Base-by-base conservation (phyloP, 2,113 vertebrate species). In the Tenrec ecaudatus region DNA sequence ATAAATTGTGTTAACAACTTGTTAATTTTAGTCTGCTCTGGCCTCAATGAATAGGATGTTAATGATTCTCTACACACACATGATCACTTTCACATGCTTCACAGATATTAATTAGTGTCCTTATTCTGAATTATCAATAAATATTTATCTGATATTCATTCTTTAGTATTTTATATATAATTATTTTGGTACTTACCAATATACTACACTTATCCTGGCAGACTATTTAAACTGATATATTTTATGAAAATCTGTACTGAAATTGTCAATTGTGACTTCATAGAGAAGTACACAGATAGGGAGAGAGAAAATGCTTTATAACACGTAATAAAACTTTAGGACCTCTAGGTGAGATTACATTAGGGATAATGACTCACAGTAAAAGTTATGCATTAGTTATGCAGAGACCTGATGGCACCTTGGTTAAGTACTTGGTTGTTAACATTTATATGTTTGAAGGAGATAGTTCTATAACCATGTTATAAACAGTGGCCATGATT, bases 101-200 rank as follows among this genome's bases (percentile, higher is more conserved):
- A 38, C 75, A 68, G 36, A 62, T 81, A 90, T 36, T 40, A 82
- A 25, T 79, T 78, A 58, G 12, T 83, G 68, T 94, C 38, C 2
- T 81, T 25, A 88, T 77, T 84, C 87, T 29, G 79, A 78, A 12
- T 90, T 75, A 40, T 47, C 76, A 84, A 92, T 91, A 43, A 71
- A 80, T 85, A 86, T 43, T 77, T 86, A 79, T 83, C 69, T 90
- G 22, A 69, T 86, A 90, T 11, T 9, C 84, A 17, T 19, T 80
- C 75, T 36, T 80, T 92, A 68, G 31, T 40, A 71, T 78, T 86
- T 80, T 47, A 38, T 68, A 79, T 57, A 83, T 47, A 68, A 31
- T 84, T 73, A 73, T 68, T 53, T 94, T 88, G n/a, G 8, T 38
- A 86, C 60, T 88, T 75, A 38, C 23, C 69, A 53, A 53, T 53